phyloP scores from a whole-genome alignment of 2,113 vertebrate species.

The Sula dactylatra region DNA sequence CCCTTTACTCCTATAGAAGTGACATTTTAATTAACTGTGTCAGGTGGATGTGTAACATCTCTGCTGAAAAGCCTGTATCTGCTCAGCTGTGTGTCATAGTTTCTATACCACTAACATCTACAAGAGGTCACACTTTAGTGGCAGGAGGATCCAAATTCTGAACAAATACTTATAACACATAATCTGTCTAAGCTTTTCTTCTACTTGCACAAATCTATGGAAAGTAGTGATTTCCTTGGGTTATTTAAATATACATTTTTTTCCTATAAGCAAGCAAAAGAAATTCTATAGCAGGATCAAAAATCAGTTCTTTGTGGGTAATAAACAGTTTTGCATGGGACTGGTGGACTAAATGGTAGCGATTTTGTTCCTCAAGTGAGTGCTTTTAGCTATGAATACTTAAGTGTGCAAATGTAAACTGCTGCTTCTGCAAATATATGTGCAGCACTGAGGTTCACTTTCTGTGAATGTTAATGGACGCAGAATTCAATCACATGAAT shows the following conservation, averaged over 20 bases:
- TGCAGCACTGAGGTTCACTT: slow-evolving; percentile 37
- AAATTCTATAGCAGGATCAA: neutral
- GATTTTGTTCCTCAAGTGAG: slow-evolving; percentile 1
- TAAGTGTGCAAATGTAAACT: slow-evolving; percentile 39
- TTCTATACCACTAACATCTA: neutral
- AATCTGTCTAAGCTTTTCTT: slow-evolving; percentile 3
- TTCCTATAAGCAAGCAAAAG: neutral
- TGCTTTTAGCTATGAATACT: slow-evolving; percentile 48
- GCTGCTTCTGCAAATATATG: neutral
- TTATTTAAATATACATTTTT: neutral
- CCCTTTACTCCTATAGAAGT: slow-evolving; percentile 59
- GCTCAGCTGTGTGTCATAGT: slow-evolving; percentile 48
- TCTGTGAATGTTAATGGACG: slow-evolving; percentile 43
- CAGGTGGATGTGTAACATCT: slow-evolving; percentile 60
- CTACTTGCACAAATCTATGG: neutral
- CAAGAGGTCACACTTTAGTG: neutral
- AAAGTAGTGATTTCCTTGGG: slow-evolving; percentile 4
- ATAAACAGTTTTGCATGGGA: slow-evolving; percentile 30
- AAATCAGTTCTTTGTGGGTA: slow-evolving; percentile 6
- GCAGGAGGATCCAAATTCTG: slow-evolving; percentile 1
- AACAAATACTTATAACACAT: neutral
- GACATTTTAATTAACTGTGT: slow-evolving; percentile 69
- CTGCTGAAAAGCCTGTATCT: slow-evolving; percentile 56
- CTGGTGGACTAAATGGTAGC: neutral
- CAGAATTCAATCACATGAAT: slow-evolving; percentile 40